A percentile compares a stretch with the other conserved stretches of the same genome.
phyloP scores from a whole-genome alignment of 64 coral and sea anemone genomes.

The Stichodactyla mertensii region DNA sequence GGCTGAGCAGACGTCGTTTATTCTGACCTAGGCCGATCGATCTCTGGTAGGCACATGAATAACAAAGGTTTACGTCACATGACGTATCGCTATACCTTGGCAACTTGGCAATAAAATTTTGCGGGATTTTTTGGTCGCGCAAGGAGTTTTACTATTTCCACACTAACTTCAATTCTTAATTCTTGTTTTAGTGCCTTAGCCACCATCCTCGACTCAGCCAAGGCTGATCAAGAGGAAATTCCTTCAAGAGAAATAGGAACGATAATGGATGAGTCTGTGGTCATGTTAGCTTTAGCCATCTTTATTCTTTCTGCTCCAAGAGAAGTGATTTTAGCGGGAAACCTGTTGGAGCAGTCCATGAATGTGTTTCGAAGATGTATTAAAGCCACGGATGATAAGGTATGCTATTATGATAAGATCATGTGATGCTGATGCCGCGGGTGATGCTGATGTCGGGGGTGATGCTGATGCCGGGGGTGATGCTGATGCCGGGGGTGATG shows the following conservation, averaged over 20 bases:
- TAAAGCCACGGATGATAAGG: slow-evolving; percentile 54
- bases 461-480: too few species aligned
- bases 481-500: too few species aligned
- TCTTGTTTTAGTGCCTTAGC: slow-evolving; percentile 55
- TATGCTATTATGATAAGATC: neutral
- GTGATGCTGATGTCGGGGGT: too few species aligned
- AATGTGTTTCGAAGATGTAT: slow-evolving; percentile 78
- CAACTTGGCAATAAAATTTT: too few species aligned
- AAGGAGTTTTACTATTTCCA: too few species aligned
- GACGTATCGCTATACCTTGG: too few species aligned
- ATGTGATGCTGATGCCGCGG: too few species aligned
- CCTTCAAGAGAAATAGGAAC: neutral
- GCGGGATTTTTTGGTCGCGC: too few species aligned
- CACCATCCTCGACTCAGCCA: slow-evolving; percentile 61
- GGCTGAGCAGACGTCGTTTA: too few species aligned
- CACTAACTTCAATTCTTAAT: neutral
- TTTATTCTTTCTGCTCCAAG: slow-evolving; percentile 89
- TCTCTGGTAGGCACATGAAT: too few species aligned
- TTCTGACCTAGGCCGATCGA: too few species aligned
- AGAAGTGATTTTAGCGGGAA: slow-evolving; percentile 65
- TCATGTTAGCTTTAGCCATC: slow-evolving; percentile 74
- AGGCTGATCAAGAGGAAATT: slow-evolving; percentile 23
- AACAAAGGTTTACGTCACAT: too few species aligned
- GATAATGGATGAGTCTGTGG: slow-evolving; percentile 68
- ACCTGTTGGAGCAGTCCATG: slow-evolving; percentile 75